Evolutionary conservation across 2,797 vertebrate species (phyloP).

Genomic region (Enteromius anoplus): DNA sequence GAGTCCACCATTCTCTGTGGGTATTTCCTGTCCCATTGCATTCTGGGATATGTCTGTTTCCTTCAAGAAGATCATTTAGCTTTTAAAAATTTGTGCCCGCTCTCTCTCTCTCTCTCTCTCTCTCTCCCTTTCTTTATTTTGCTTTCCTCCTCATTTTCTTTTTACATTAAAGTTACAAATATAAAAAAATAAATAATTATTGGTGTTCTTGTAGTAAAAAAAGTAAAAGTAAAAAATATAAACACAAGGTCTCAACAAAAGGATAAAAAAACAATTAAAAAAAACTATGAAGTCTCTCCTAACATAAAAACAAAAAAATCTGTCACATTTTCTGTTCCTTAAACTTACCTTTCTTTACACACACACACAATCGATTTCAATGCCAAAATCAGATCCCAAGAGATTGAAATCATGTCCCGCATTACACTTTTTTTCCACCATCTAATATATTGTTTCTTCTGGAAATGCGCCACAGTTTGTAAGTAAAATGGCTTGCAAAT

Average conservation of each 20-base stretch:
- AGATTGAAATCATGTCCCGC: neutral
- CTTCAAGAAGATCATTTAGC: slow-evolving; percentile 73
- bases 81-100: slow-evolving; percentile 70
- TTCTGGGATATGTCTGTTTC: slow-evolving; percentile 77
- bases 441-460: neutral
- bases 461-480: neutral
- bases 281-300: neutral
- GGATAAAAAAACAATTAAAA: neutral
- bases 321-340: neutral
- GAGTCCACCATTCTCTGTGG: slow-evolving; percentile 78
- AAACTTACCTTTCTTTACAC: neutral
- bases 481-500: neutral
- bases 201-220: neutral
- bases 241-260: neutral
- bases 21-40: slow-evolving; percentile 77
- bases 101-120: slow-evolving; percentile 59
- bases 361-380: neutral
- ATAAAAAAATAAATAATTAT: neutral
- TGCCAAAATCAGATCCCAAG: neutral
- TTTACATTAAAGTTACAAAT: neutral
- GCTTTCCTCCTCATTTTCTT: slow-evolving; percentile 37
- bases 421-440: neutral
- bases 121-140: slow-evolving; percentile 50
- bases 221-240: neutral
- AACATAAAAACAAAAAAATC: neutral